These are phyloP conservation scores for Prunella fulvescens DNA, from an alignment of 2,113 vertebrate genomes.

Conservation along the genomic window DNA sequence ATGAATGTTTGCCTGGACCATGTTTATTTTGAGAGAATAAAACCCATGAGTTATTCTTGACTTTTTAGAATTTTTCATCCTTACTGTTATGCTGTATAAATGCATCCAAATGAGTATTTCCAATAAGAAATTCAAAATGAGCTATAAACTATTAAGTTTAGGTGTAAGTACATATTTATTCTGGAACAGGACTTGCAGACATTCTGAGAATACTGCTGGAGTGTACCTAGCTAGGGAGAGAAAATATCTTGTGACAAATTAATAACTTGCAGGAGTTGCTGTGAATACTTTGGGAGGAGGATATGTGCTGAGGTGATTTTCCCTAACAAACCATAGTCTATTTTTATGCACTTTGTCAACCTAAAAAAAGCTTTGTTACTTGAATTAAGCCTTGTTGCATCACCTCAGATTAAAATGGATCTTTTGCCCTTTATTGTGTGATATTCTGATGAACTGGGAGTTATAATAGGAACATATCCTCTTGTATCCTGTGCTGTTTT, in stretches of 20 bases:
- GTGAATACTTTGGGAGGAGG: background rate
- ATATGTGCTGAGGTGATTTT: background rate
- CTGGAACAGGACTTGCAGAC: background rate
- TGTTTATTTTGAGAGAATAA: background rate
- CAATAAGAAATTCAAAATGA: background rate
- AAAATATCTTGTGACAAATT: background rate
- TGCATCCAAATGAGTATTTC: background rate
- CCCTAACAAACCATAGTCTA: background rate
- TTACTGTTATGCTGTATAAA: background rate
- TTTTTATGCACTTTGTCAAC: constrained; percentile 3
- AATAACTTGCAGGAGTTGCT: background rate
- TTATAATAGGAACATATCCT: background rate
- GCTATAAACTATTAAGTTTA: background rate
- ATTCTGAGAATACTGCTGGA: background rate
- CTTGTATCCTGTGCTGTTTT: background rate
- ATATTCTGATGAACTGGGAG: background rate
- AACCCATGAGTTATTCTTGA: background rate
- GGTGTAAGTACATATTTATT: rapidly evolving
- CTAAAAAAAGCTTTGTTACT: background rate
- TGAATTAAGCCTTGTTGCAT: background rate
- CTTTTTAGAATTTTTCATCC: background rate
- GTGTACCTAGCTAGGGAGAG: background rate
- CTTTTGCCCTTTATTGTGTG: background rate
- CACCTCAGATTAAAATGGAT: background rate
- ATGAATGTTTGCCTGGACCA: background rate